Conservation (phyloP, 2,888 invertebrate species). For the Lottia scabra region DNA sequence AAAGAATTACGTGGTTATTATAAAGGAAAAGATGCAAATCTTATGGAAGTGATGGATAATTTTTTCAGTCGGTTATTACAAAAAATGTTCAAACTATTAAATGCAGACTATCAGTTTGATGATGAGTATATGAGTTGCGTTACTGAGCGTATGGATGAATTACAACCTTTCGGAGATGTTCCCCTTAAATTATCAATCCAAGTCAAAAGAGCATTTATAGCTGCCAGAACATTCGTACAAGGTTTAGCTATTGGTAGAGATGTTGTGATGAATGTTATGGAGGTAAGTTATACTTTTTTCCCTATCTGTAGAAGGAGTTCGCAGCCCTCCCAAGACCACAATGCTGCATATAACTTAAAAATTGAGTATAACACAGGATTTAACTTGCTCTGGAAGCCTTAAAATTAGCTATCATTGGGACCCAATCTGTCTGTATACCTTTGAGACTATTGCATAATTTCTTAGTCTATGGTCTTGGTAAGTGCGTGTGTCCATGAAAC, state of each 20-base stretch:
- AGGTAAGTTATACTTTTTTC: constrained; percentile 46
- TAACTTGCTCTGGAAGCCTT: too few species aligned
- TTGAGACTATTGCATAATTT: too few species aligned
- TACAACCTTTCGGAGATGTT: constrained; percentile 95
- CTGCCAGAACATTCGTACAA: constrained; percentile 93
- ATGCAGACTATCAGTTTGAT: constrained; percentile 91
- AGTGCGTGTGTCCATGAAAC: too few species aligned
- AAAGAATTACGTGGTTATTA: constrained; percentile 91
- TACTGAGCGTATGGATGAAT: constrained; percentile 89
- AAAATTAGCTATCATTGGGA: too few species aligned
- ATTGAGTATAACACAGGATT: too few species aligned
- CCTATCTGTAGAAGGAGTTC: too few species aligned
- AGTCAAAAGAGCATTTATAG: constrained; percentile 92
- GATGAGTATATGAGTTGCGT: constrained; percentile 86
- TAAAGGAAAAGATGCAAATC: constrained; percentile 77
- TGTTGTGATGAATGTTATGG: constrained; percentile 73
- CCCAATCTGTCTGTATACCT: too few species aligned
- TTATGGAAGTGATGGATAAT: constrained; percentile 88
- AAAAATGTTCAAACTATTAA: constrained; percentile 90
- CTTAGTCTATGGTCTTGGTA: too few species aligned
- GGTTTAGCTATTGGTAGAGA: constrained; percentile 86
- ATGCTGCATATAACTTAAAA: too few species aligned
- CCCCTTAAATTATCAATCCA: constrained; percentile 91
- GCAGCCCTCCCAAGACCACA: background rate
- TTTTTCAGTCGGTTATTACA: constrained; percentile 94